Evolutionary conservation across 1,140 invertebrate species (phyloP).

Genomic region (Bombus sibiricus): DNA sequence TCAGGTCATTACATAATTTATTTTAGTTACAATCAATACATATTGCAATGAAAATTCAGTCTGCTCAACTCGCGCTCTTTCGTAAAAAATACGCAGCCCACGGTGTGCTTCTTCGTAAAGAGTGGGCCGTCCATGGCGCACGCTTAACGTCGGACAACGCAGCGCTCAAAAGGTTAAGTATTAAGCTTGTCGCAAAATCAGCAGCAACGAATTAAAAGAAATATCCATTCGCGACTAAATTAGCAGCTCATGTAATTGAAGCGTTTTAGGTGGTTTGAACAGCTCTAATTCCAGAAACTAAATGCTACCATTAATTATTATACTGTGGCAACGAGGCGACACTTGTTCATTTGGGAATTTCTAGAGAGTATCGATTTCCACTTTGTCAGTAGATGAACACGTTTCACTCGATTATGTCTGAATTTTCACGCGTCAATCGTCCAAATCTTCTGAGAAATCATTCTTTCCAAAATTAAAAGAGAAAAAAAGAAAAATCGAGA

Average conservation of each 20-base stretch:
- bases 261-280: background rate
- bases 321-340: background rate
- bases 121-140: no score
- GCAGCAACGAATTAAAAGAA: background rate
- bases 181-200: background rate
- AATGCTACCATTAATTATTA: conserved; percentile 13
- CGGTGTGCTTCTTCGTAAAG: no score
- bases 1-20: no score
- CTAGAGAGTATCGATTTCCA: background rate
- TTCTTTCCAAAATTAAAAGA: background rate
- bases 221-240: background rate
- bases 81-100: no score
- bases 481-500: background rate
- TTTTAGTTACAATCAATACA: no score
- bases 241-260: background rate
- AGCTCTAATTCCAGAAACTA: background rate
- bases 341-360: background rate
- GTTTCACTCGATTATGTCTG: background rate
- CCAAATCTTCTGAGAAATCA: background rate
- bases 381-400: background rate
- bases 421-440: background rate
- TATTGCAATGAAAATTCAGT: no score
- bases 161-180: background rate
- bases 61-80: no score
- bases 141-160: no score